phyloP scores from a whole-genome alignment of 2,113 vertebrate species.

The Rhinogobius similis region DNA sequence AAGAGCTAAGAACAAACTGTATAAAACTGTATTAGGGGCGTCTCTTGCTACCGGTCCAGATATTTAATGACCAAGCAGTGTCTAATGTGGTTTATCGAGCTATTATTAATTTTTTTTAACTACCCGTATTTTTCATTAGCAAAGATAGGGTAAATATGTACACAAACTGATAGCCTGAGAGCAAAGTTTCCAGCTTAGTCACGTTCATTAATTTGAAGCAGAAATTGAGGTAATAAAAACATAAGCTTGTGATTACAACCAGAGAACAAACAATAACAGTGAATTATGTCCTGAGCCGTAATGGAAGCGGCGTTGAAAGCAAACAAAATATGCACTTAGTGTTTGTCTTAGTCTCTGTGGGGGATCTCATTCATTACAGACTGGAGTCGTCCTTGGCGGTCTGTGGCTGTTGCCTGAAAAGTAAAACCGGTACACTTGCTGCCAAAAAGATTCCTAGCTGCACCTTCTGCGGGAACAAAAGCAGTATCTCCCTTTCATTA shows the following conservation, averaged over 20 bases:
- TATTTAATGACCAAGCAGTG: neutral
- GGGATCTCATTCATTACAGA: constrained; percentile 49
- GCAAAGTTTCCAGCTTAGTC: constrained; percentile 11
- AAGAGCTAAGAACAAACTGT: neutral
- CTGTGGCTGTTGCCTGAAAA: constrained; percentile 50
- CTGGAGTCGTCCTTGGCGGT: constrained; percentile 53
- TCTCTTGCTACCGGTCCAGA: neutral
- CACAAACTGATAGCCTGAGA: neutral
- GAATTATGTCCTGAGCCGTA: neutral
- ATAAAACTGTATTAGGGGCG: neutral
- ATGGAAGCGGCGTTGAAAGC: constrained; percentile 10
- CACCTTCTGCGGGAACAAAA: constrained; percentile 4
- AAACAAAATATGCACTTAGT: constrained; percentile 21
- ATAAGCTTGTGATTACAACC: constrained; percentile 5
- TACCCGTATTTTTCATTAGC: constrained; percentile 1
- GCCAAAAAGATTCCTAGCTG: neutral
- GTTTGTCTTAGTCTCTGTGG: constrained; percentile 32
- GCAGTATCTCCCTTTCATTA: neutral
- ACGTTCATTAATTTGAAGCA: constrained; percentile 7
- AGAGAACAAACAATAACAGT: constrained; percentile 4
- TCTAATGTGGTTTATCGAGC: neutral
- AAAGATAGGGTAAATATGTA: constrained; percentile 4
- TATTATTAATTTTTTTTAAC: neutral
- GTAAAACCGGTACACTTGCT: neutral
- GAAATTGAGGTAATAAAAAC: neutral